Evolutionary conservation across 2,888 invertebrate genomes (phyloP), one percentile per base, ranked within the genome.

Genomic region (Erebia aethiops): DNA sequence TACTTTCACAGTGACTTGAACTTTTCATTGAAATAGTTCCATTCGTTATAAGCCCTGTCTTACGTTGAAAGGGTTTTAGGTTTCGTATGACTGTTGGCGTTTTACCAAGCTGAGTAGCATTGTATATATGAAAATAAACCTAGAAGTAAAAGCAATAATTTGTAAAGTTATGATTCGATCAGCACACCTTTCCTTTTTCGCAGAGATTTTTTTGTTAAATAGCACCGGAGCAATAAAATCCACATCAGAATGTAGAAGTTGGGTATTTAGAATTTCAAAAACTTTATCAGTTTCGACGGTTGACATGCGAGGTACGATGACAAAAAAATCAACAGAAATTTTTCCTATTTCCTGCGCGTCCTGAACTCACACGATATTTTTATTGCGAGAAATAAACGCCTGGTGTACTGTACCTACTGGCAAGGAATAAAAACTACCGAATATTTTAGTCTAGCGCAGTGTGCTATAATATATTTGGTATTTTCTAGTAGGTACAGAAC

Each of bases 291-390:
- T 61, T 13, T 46, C 18, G 41, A 60, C 41, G n/a, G n/a, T 41
- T 41, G n/a, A 61, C 43, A 11, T 18, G 16, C 16, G 4, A 61
- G 11, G 9, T 18, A 18, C 18, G 46, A 13, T 18, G 61, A 8
- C 60, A 43, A 60, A 61, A 61, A 61, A 61, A 46, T 61, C 46
- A 43, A 46, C 61, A 11, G 61, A 16, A 46, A 21, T 61, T 18
- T 61, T 18, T 4, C 43, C 18, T 46, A 61, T 61, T 61, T 61
- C 18, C 18, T 46, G 13, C 46, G 21, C 61, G 46, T 61, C 43
- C 61, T 18, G 16, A 60, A 60, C 41, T 41, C 41, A 9, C 41
- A 26, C 56, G 56, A 57, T 57, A 35, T 57, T 57, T 57, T 57
- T 26, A 41, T 60, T 60, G 41, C 60, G 43, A n/a, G 60, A 60